Base-by-base conservation (phyloP, 1,140 invertebrate genomes). In the Diabrotica undecimpunctata region DNA sequence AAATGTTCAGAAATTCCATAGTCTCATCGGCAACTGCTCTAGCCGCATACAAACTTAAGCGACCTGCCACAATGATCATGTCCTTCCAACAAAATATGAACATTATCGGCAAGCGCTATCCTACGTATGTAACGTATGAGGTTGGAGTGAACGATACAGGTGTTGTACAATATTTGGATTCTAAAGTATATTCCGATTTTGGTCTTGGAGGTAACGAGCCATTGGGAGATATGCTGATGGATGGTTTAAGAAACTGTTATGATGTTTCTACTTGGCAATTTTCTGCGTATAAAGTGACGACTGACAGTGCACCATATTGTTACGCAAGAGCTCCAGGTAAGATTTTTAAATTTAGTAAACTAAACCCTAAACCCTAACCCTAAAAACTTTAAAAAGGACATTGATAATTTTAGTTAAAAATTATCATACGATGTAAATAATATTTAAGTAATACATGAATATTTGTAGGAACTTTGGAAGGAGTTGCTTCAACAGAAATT, bases 81-180 rank as follows among this genome's bases (percentile, higher is more conserved):
- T 79, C 85, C 6, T 77, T 90, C 39, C 82, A 88, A 72, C 83
- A 83, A 41, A 90, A 88, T 66, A 89, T 91, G 87, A 81, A 79
- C 61, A 61, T 71, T 11, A 73, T 7, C 81, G 83, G 37, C 89
- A 92, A 76, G 84, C 87, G 46, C 83, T 71, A 41, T 59, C 69
- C 82, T 0, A 75, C 82, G 8, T 79, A 79, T 9, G 79, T 81
- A 46, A 82, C 87, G 64, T 91, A 90, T 75, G 87, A 90, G 78
- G 86, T 87, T 38, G 88, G 84, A 7, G 83, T 90, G 3, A 83
- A 90, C 72, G 79, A 84, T 10, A 76, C 82, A 9, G 91, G 90
- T 5, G 82, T 83, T 69, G 88, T 92, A 37, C 86, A 89, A 53
- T 87, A 87, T 63, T 72, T 91, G 11, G 83, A 86, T 50, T 59